A percentile compares a stretch with the other conserved stretches of the same genome.
phyloP scores from a whole-genome alignment of 2,888 invertebrate species.

The Mechanitis messenoides region DNA sequence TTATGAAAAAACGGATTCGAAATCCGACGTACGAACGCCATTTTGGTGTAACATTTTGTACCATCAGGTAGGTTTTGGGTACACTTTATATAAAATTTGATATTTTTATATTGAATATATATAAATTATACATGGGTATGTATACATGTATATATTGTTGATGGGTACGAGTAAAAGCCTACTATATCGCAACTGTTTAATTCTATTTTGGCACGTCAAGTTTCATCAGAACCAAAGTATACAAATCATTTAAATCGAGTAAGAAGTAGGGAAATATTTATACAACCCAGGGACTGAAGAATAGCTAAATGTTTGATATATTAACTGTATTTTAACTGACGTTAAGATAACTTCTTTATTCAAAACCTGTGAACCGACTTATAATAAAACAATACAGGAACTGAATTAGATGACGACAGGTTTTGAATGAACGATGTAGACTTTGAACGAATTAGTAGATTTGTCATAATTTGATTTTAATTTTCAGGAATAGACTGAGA shows the following conservation, averaged over 20 bases:
- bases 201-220: conserved; percentile 76
- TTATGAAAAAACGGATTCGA: conserved; percentile 68
- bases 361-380: conserved; percentile 72
- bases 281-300: conserved; percentile 76
- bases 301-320: conserved; percentile 77
- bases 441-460: conserved; percentile 44
- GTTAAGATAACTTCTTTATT: conserved; percentile 68
- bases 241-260: conserved; percentile 75
- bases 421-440: conserved; percentile 72
- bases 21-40: conserved; percentile 66
- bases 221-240: conserved; percentile 77
- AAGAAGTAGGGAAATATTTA: conserved; percentile 76
- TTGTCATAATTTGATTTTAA: conserved; percentile 39
- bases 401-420: conserved; percentile 68
- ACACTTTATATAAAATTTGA: conserved; percentile 77
- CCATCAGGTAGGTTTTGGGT: conserved; percentile 77
- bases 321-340: conserved; percentile 74
- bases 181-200: conserved; percentile 76
- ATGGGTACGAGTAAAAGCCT: conserved; percentile 73
- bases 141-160: conserved; percentile 77
- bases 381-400: conserved; percentile 61
- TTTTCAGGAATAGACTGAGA: conserved; percentile 48
- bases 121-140: conserved; percentile 77
- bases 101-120: conserved; percentile 77
- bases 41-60: conserved; percentile 74